These are phyloP conservation scores for Catocala nupta DNA, from an alignment of 2,888 invertebrate genomes.

Conservation along the genomic window DNA sequence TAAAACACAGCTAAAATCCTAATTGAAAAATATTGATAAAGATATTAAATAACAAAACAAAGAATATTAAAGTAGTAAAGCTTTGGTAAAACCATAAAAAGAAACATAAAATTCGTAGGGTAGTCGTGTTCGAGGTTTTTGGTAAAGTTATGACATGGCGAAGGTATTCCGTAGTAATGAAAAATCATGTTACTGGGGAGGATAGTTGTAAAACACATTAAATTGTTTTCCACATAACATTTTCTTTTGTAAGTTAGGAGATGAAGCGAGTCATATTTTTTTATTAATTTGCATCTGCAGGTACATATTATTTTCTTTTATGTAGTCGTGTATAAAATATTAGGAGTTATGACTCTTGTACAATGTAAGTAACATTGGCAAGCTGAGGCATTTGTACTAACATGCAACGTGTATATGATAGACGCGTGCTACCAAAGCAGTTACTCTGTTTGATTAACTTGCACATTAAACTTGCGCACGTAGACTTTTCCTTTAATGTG, in stretches of 20 bases:
- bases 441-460: too few species aligned
- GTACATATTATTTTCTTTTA: too few species aligned
- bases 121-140: constrained; percentile 42
- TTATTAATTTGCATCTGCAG: too few species aligned
- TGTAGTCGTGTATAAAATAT: too few species aligned
- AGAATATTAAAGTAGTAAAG: constrained; percentile 43
- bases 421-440: too few species aligned
- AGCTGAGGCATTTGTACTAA: too few species aligned
- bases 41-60: constrained; percentile 15
- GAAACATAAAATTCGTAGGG: constrained; percentile 29
- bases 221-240: constrained; percentile 58
- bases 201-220: constrained; percentile 70
- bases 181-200: constrained; percentile 68
- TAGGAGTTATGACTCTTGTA: too few species aligned
- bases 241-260: constrained; percentile 32
- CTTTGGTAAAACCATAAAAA: constrained; percentile 35
- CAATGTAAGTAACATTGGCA: too few species aligned
- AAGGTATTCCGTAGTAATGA: constrained; percentile 65
- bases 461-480: too few species aligned
- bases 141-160: constrained; percentile 51
- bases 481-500: too few species aligned
- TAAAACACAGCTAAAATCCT: not conserved
- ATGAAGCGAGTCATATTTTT: not conserved
- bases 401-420: too few species aligned
- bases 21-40: constrained; percentile 25